Conservation (phyloP, 2,888 invertebrate species). For the Drosophila ezoana region DNA sequence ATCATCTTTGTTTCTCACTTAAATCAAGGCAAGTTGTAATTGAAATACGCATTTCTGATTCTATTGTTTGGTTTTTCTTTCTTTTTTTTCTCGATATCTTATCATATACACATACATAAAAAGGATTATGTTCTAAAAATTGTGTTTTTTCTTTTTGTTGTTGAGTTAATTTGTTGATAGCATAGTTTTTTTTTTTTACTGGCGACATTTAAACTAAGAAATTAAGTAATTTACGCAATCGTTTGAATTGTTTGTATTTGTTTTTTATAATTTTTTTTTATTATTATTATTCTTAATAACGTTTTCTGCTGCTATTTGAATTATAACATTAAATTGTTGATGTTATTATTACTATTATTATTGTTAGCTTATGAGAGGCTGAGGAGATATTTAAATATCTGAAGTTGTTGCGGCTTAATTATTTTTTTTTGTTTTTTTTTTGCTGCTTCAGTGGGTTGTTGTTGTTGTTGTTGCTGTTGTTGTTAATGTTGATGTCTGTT, state of each 20-base stretch:
- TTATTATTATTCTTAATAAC: conserved; percentile 67
- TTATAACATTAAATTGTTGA: conserved; percentile 65
- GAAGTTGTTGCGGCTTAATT: conserved; percentile 26
- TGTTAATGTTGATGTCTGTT: conserved; percentile 20
- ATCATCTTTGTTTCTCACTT: conserved; percentile 2
- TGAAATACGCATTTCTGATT: conserved; percentile 29
- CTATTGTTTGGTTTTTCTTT: conserved; percentile 10
- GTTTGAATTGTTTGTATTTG: conserved; percentile 25
- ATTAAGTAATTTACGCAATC: conserved; percentile 65
- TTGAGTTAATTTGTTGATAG: conserved; percentile 15
- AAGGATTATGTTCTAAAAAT: conserved; percentile 20
- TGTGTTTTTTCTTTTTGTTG: conserved; percentile 2
- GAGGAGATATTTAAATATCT: conserved; percentile 53
- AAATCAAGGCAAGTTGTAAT: conserved; percentile 44
- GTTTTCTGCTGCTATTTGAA: conserved; percentile 64
- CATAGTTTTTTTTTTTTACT: conserved; percentile 11
- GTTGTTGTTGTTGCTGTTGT: conserved; percentile 2
- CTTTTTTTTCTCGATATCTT: conserved; percentile 2
- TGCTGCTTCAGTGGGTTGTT: conserved; percentile 52
- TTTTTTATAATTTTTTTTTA: conserved; percentile 43
- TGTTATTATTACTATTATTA: conserved; percentile 43
- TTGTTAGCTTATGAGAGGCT: conserved; percentile 69
- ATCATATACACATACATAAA: conserved; percentile 27
- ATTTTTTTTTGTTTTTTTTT: conserved; percentile 16
- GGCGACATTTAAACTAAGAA: conserved; percentile 40